These are phyloP conservation scores for Archegozetes longisetosus DNA, from an alignment of 1,140 invertebrate genomes.

Conservation along the genomic window DNA sequence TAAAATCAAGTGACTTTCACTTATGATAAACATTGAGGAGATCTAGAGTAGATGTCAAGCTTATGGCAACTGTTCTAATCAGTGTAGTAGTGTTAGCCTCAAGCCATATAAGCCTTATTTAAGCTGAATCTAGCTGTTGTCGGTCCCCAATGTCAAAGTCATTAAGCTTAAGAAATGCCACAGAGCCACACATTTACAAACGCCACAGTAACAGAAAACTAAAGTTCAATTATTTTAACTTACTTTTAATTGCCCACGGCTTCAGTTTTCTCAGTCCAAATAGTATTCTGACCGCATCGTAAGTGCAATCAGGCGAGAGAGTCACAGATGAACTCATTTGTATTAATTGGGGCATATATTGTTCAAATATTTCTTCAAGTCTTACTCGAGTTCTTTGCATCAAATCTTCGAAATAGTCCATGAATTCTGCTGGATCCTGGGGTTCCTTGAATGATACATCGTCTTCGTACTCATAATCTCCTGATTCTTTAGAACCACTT, in stretches of 20 bases:
- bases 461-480: background rate
- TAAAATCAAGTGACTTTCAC: no score
- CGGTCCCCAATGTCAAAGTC: background rate
- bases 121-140: no score
- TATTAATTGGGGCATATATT: slow-evolving; percentile 8
- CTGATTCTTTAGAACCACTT: background rate
- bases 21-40: no score
- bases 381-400: background rate
- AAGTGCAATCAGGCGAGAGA: background rate
- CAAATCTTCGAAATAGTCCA: slow-evolving; percentile 11
- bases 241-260: slow-evolving; percentile 20
- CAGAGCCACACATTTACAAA: no score
- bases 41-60: no score
- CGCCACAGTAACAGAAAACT: background rate
- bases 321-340: background rate
- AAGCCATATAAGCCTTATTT: no score
- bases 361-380: slow-evolving; percentile 7
- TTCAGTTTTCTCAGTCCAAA: slow-evolving; percentile 16
- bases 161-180: background rate
- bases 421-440: slow-evolving; percentile 8
- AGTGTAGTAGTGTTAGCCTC: no score
- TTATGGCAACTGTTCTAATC: no score
- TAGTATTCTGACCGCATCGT: slow-evolving; percentile 6
- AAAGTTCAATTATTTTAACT: slow-evolving; percentile 5
- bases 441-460: slow-evolving; percentile 2